Conservation (phyloP, 2,888 invertebrate genomes). For the Athripsodes cinereus region DNA sequence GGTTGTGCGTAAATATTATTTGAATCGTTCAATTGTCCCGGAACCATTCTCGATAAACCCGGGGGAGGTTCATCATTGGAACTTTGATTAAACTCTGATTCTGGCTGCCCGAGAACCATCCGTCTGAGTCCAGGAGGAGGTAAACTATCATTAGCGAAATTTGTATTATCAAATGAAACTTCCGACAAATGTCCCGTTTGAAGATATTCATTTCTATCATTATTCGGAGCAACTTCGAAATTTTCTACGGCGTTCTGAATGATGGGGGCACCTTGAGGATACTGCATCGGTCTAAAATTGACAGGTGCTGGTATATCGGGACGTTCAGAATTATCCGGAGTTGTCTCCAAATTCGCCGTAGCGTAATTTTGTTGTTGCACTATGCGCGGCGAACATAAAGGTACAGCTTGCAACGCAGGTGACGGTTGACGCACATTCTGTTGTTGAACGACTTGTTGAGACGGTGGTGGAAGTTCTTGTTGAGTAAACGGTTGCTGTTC, state of each 20-base stretch:
- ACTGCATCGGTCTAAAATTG: conserved; percentile 36
- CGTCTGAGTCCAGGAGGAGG: conserved; percentile 61
- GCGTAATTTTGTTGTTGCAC: conserved; percentile 43
- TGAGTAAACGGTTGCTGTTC: conserved; percentile 9
- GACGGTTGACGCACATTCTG: conserved; percentile 18
- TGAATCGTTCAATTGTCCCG: conserved; percentile 46
- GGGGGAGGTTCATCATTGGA: conserved; percentile 49
- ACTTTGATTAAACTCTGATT: conserved; percentile 44
- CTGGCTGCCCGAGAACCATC: conserved; percentile 62
- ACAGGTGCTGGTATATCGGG: conserved; percentile 43
- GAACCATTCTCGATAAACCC: conserved; percentile 48
- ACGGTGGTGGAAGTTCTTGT: no score
- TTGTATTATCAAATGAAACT: conserved; percentile 44
- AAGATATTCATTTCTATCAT: conserved; percentile 69
- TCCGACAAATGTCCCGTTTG: conserved; percentile 70
- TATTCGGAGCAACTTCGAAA: conserved; percentile 58
- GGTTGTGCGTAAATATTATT: conserved; percentile 39
- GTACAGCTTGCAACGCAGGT: conserved; percentile 26
- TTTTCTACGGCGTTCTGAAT: conserved; percentile 44
- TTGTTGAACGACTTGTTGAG: conserved; percentile 34
- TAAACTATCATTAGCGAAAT: conserved; percentile 19
- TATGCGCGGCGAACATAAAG: conserved; percentile 39
- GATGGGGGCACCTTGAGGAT: conserved; percentile 29
- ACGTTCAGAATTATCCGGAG: conserved; percentile 63
- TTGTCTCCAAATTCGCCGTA: conserved; percentile 56